Conservation (phyloP, 2,888 invertebrate genomes). For the Drosophila peninsularis region DNA sequence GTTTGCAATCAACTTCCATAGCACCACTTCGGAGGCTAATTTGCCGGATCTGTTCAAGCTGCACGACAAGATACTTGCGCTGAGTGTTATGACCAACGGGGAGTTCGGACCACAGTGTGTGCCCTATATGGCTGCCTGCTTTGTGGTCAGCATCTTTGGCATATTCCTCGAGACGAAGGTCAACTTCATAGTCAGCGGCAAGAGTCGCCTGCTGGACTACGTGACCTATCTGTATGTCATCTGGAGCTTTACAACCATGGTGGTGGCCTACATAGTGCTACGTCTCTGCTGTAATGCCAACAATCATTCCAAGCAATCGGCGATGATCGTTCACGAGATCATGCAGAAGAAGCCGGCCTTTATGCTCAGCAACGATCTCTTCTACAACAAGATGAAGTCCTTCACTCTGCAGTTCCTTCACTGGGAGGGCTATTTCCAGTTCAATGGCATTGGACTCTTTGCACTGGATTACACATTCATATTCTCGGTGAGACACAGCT, state of each 20-base stretch:
- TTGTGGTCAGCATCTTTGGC: constrained; percentile 83
- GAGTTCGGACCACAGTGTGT: constrained; percentile 83
- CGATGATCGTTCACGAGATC: constrained; percentile 84
- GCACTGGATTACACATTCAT: constrained; percentile 84
- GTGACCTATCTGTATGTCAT: constrained; percentile 79
- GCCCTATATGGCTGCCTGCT: constrained; percentile 83
- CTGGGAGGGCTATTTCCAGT: constrained; percentile 84
- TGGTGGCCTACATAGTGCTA: constrained; percentile 81
- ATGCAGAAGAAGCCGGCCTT: constrained; percentile 85
- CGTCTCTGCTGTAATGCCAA: constrained; percentile 82
- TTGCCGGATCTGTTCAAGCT: constrained; percentile 83
- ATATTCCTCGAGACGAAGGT: constrained; percentile 84
- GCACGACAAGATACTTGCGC: constrained; percentile 82
- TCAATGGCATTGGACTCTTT: constrained; percentile 84
- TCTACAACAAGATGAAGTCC: constrained; percentile 85
- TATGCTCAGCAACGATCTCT: constrained; percentile 84
- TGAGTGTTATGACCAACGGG: constrained; percentile 80
- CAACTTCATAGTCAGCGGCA: constrained; percentile 80
- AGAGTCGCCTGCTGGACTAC: constrained; percentile 77
- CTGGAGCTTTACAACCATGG: constrained; percentile 82
- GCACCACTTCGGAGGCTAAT: constrained; percentile 78
- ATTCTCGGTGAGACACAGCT: constrained; percentile 81
- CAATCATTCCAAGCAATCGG: constrained; percentile 82
- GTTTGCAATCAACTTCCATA: constrained; percentile 34
- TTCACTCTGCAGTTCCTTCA: constrained; percentile 84